phyloP scores from a whole-genome alignment of 2,113 vertebrate genomes.

The Coregonus clupeaformis region DNA sequence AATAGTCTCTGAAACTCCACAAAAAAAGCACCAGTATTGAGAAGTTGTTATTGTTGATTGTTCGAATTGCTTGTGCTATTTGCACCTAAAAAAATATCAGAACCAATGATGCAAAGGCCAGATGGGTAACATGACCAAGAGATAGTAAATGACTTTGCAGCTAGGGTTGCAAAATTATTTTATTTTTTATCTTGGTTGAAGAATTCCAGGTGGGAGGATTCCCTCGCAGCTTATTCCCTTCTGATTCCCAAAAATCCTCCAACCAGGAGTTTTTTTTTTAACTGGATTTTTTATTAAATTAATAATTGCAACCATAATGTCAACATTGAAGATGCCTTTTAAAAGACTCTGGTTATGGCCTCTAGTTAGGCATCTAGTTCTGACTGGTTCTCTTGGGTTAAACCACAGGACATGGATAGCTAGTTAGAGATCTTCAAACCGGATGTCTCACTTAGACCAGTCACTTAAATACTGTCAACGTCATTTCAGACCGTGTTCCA shows the following conservation, averaged over 20 bases:
- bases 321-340: too few relatives aligned
- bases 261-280: too few relatives aligned
- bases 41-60: constrained; percentile 11
- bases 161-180: too few relatives aligned
- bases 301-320: too few relatives aligned
- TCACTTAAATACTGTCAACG: constrained; percentile 9
- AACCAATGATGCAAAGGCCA: constrained; percentile 38
- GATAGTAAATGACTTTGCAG: background rate
- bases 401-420: background rate
- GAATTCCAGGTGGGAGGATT: too few relatives aligned
- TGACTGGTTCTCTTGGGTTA: background rate
- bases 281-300: too few relatives aligned
- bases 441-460: constrained; percentile 12
- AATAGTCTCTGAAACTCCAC: constrained; percentile 17
- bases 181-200: too few relatives aligned
- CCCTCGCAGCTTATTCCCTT: too few relatives aligned
- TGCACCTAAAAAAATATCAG: constrained; percentile 56
- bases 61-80: constrained; percentile 47
- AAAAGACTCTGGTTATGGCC: background rate
- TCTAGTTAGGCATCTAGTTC: background rate
- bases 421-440: background rate
- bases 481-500: constrained; percentile 42
- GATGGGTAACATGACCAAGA: constrained; percentile 6
- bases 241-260: too few relatives aligned
- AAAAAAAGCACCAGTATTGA: constrained; percentile 3